Base-by-base conservation (phyloP, 2,888 invertebrate species). In the Hypercompe scribonia region DNA sequence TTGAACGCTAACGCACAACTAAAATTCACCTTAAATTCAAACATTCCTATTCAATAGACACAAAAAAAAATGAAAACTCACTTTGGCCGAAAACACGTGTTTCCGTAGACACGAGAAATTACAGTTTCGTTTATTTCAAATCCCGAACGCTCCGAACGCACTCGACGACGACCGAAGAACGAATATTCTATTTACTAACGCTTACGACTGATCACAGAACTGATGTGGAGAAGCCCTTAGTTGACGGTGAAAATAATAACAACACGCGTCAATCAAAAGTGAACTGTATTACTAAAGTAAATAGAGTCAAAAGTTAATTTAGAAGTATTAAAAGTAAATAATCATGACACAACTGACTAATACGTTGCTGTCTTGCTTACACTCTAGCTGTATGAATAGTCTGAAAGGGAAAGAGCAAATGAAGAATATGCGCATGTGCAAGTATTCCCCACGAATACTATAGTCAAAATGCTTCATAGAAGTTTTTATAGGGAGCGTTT, bases 361-460 rank as follows among this genome's bases (percentile, higher is more conserved):
- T 78, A 83, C 90, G 76, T 84, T 85, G 89, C 84, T 84, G 81
- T 91, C 90, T 84, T 91, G 78, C 84, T 94, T 90, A 71, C 86
- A 88, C 84, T 70, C 83, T 82, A 54, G 68, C 66, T 65, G 76
- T 82, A 77, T 71, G 46, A 28, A 33, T 66, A 58, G 89, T 81
- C 83, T 67, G 83, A 93, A 74, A 86, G 88, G 79, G 91, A 92
- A 31, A 73, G 81, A 31, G 58, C 33, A 46, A 73, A 80, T 76
- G 71, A 68, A 73, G 68, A 81, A 77, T 79, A 66, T 79, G 91
- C 93, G 93, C 94, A 94, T 94, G 94, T 90, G 90, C 89, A 81
- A 42, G 78, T 84, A 77, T 86, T 86, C 84, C 84, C 81, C 74
- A 81, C 76, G 85, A 87, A 87, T 84, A 81, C 81, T 81, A 81